Conservation (phyloP, 2,888 invertebrate genomes). For the Yponomeuta malinellus region DNA sequence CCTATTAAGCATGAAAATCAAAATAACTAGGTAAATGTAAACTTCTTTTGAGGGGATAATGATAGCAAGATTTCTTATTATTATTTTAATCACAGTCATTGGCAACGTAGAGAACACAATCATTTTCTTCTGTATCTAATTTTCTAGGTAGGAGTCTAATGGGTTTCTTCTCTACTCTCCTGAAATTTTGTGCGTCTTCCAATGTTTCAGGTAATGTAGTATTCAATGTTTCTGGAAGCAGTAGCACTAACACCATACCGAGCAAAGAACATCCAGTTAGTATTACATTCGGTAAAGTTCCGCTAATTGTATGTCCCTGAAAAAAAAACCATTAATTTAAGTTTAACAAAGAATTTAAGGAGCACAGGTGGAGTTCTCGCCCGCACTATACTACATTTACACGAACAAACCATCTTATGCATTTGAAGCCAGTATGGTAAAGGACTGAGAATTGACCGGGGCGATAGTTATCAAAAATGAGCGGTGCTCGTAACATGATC, state of each 20-base stretch:
- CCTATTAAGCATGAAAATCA: no score
- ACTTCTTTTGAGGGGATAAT: no score
- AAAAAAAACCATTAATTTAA: conserved; percentile 25
- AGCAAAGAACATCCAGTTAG: conserved; percentile 50
- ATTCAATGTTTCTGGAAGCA: conserved; percentile 79
- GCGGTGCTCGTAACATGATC: no score
- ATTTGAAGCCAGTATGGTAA: no score
- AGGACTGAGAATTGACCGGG: no score
- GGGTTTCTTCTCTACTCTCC: conserved; percentile 43
- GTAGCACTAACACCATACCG: conserved; percentile 61
- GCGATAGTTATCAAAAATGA: no score
- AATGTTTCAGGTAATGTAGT: conserved; percentile 78
- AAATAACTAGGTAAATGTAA: no score
- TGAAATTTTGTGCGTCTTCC: conserved; percentile 76
- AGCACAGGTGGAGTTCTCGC: no score
- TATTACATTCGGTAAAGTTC: conserved; percentile 36
- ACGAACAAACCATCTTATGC: no score
- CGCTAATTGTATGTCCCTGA: conserved; percentile 42
- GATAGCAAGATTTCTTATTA: neutral
- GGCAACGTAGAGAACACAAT: neutral
- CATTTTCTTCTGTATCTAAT: conserved; percentile 21
- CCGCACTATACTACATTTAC: no score
- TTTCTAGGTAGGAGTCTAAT: neutral
- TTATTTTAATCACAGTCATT: conserved; percentile 7
- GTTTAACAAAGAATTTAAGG: no score